Evolutionary conservation across 2,888 invertebrate species (phyloP).

Genomic region (Thymelicus sylvestris): DNA sequence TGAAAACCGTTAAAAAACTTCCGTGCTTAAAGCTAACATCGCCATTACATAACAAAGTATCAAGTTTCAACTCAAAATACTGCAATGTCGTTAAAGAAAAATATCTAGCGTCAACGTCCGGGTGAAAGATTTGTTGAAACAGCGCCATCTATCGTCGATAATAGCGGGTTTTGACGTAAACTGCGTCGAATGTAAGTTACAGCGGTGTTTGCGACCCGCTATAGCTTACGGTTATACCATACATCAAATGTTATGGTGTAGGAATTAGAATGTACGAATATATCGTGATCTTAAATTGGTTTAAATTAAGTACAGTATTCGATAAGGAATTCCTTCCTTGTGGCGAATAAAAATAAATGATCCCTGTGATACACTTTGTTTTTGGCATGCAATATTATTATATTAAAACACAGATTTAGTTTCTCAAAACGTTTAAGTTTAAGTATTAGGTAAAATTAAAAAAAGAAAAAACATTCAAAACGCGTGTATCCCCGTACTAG

Average conservation of each 20-base stretch:
- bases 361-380: no score
- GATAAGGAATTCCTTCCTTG: no score
- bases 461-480: no score
- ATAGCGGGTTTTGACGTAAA: slow-evolving; percentile 73
- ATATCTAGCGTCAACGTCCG: slow-evolving; percentile 47
- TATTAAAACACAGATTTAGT: no score
- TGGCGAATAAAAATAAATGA: no score
- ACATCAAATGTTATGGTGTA: slow-evolving; percentile 8
- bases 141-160: slow-evolving; percentile 76
- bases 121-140: slow-evolving; percentile 59
- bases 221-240: slow-evolving; percentile 54
- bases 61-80: slow-evolving; percentile 56
- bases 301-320: no score
- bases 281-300: neutral
- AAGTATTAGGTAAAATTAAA: no score
- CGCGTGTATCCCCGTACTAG: no score
- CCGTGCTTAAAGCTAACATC: slow-evolving; percentile 42
- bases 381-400: no score
- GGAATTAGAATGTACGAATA: neutral
- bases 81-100: slow-evolving; percentile 59
- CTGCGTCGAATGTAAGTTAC: slow-evolving; percentile 58
- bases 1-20: slow-evolving; percentile 39
- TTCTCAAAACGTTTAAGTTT: no score
- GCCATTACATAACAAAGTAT: slow-evolving; percentile 39
- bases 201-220: slow-evolving; percentile 69